phyloP scores from a whole-genome alignment of 2,113 vertebrate species.

The Cinclus mexicanus region DNA sequence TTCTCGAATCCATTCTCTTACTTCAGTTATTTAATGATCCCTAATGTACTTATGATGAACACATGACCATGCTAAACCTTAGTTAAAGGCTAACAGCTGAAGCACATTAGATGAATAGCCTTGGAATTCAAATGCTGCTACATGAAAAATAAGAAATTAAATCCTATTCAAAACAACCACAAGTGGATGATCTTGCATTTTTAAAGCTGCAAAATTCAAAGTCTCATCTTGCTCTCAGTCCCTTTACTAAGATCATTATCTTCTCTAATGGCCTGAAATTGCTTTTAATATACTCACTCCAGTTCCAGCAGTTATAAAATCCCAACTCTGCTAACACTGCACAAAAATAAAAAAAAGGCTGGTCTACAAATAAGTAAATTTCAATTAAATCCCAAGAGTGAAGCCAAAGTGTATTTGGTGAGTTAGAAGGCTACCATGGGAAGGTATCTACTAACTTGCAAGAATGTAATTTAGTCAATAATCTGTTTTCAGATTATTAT shows the following conservation, averaged over 20 bases:
- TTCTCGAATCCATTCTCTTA: not conserved
- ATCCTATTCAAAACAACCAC: conserved; percentile 19
- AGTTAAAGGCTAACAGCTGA: conserved; percentile 3
- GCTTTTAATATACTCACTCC: conserved; percentile 2
- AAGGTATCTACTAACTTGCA: not conserved
- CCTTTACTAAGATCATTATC: conserved; percentile 14
- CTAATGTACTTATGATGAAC: not conserved
- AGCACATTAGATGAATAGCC: not conserved
- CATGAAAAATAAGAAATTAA: conserved; percentile 36
- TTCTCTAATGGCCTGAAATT: conserved; percentile 35
- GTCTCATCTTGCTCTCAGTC: not conserved
- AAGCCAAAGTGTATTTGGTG: not conserved
- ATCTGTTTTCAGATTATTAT: not conserved
- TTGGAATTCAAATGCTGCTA: not conserved
- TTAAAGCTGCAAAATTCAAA: conserved; percentile 4
- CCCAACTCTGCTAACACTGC: not conserved
- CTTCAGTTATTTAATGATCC: not conserved
- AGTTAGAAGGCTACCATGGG: not conserved
- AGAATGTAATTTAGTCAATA: not conserved
- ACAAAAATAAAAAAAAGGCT: not conserved
- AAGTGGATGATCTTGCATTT: conserved; percentile 17
- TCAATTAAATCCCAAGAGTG: not conserved
- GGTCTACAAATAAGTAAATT: not conserved
- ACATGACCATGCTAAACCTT: not conserved
- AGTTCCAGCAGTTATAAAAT: conserved; percentile 1